Base-by-base conservation (phyloP, 2,113 vertebrate genomes). In the Chloropsis cyanopogon region DNA sequence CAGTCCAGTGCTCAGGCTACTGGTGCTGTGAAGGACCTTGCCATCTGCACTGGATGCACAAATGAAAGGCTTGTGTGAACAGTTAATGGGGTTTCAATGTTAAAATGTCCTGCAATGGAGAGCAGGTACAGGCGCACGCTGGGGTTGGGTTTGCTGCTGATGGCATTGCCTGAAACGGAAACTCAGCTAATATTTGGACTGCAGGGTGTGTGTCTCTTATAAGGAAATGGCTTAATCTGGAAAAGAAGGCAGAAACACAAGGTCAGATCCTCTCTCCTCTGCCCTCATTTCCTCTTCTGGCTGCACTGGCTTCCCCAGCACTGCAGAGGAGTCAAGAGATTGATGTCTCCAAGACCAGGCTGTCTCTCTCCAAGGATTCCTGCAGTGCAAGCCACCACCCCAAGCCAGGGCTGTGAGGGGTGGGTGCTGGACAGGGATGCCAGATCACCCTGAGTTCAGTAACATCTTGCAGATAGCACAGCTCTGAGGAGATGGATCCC, bases 171-270 rank as follows among this genome's bases (percentile, higher is more conserved):
- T 92, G 75, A 70, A 95, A 91, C 53, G 87, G 93, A 89, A 95
- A 95, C 66, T 92, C 79, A 10, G 89, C 86, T 82, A 95, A 95
- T 96, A 95, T 97, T 95, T 96, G 93, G 87, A 90, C 73, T 89
- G 66, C 61, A 87, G 94, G 94, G 93, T 2, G 93, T 92, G 95
- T 84, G 70, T 76, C 46, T 94, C 66, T 89, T 33, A 77, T 29
- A 86, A 95, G 89, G 91, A 95, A 95, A 76, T 4, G 8, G 66
- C 54, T 79, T 94, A 82, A 91, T 86, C 84, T 93, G 63, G 81
- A 91, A 82, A 91, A 91, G 70, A 50, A 95, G 91, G 70, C 75
- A 96, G 89, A 92, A 96, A 89, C 46, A 94, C 73, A 71, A 87
- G 89, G 82, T 79, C 87, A 93, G 91, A 73, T 90, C 70, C 59